A percentile compares a stretch with the other conserved stretches of the same genome.
Evolutionary conservation across 2,113 vertebrate genomes (phyloP).

Genomic region (Macrotis lagotis): DNA sequence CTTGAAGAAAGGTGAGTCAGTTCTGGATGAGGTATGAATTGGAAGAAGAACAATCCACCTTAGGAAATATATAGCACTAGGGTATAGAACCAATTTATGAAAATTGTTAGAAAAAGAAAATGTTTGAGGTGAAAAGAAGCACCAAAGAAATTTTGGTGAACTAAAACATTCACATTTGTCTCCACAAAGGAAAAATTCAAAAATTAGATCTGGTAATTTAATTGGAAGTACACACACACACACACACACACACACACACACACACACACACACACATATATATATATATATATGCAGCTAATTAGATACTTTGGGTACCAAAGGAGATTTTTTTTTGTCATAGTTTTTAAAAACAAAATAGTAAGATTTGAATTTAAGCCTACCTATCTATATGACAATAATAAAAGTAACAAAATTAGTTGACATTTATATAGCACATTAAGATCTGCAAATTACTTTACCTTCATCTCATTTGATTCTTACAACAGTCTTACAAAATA

Average conservation of each 20-base stretch:
- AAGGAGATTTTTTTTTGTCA: slow-evolving; percentile 1
- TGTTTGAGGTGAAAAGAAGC: not conserved
- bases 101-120: not conserved
- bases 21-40: not conserved
- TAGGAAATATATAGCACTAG: not conserved
- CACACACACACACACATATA: too few relatives aligned
- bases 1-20: slow-evolving; percentile 6
- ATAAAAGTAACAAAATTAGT: not conserved
- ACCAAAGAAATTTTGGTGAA: not conserved
- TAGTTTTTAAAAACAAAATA: not conserved
- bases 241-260: too few relatives aligned
- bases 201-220: not conserved
- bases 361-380: not conserved
- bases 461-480: not conserved
- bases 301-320: not conserved
- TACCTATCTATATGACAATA: not conserved
- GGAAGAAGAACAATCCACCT: not conserved
- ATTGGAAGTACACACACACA: not conserved
- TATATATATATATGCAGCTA: not conserved
- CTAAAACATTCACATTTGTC: not conserved
- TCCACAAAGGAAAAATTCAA: not conserved
- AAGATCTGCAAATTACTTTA: not conserved
- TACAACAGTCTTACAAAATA: not conserved
- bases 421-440: not conserved
- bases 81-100: not conserved